phyloP scores from a whole-genome alignment of 2,797 vertebrate genomes.

The Champsocephalus gunnari region DNA sequence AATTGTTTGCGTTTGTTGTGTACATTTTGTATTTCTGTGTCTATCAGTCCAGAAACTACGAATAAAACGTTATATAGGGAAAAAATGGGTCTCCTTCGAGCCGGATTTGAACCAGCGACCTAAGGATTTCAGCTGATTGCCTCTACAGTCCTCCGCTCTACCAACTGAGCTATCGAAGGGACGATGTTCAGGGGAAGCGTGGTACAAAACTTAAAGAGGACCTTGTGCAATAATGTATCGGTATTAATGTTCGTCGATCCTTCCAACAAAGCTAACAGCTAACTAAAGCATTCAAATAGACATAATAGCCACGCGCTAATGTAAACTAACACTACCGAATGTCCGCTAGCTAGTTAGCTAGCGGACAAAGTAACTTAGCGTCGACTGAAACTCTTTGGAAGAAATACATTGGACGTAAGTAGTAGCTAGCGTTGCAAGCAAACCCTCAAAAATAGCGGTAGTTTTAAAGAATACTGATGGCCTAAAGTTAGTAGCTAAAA shows the following conservation, averaged over 20 bases:
- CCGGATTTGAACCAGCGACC: slow-evolving; percentile 83
- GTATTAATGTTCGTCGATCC: too few species aligned
- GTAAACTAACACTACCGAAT: too few species aligned
- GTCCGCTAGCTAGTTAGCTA: not conserved
- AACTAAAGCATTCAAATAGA: too few species aligned
- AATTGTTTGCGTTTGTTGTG: too few species aligned
- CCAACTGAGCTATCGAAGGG: slow-evolving; percentile 84
- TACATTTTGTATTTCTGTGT: too few species aligned
- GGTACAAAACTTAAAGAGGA: not conserved
- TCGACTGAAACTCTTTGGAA: not conserved
- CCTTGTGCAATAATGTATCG: too few species aligned
- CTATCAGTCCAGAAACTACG: too few species aligned
- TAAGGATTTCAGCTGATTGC: slow-evolving; percentile 65
- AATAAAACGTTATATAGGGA: too few species aligned
- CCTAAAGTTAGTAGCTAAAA: too few species aligned
- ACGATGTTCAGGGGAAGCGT: slow-evolving; percentile 3
- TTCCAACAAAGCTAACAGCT: too few species aligned
- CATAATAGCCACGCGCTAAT: too few species aligned
- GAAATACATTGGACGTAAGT: not conserved
- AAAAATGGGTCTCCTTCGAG: slow-evolving; percentile 63
- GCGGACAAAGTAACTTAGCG: not conserved
- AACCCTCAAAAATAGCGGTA: not conserved
- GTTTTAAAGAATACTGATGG: too few species aligned
- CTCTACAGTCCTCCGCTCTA: slow-evolving; percentile 83
- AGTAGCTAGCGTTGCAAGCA: not conserved